These are phyloP conservation scores for Clunio marinus DNA, from an alignment of 2,888 invertebrate genomes.

Conservation along the genomic window DNA sequence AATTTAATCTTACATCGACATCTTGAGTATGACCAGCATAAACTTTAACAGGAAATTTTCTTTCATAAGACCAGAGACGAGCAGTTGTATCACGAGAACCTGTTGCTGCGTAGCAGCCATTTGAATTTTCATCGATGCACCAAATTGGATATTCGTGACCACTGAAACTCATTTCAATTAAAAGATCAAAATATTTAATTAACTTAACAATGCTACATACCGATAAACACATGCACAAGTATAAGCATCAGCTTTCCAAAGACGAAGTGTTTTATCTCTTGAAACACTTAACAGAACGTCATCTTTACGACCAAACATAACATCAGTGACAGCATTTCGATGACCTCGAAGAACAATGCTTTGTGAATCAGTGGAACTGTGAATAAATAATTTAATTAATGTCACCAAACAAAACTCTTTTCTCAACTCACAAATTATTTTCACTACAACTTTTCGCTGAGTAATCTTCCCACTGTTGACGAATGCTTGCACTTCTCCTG, in stretches of 20 bases:
- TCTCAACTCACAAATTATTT: conserved; percentile 47
- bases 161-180: conserved; percentile 47
- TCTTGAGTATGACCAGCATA: conserved; percentile 86
- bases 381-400: too few species aligned
- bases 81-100: conserved; percentile 85
- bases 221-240: conserved; percentile 66
- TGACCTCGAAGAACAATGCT: conserved; percentile 68
- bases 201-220: conserved; percentile 50
- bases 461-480: conserved; percentile 42
- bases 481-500: neutral
- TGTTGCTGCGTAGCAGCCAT: conserved; percentile 77
- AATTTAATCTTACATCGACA: conserved; percentile 65
- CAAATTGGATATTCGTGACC: conserved; percentile 89
- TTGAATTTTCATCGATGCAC: conserved; percentile 71
- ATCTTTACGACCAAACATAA: conserved; percentile 55
- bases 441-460: conserved; percentile 41
- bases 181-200: neutral
- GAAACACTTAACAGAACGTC: conserved; percentile 64
- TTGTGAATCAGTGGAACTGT: conserved; percentile 56
- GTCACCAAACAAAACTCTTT: conserved; percentile 39
- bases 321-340: conserved; percentile 63
- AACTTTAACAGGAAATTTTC: conserved; percentile 74
- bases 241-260: conserved; percentile 68
- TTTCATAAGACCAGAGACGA: conserved; percentile 75
- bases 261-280: conserved; percentile 71